Evolutionary conservation across 2,888 invertebrate genomes (phyloP).

Genomic region (Willowsia nigromaculata): DNA sequence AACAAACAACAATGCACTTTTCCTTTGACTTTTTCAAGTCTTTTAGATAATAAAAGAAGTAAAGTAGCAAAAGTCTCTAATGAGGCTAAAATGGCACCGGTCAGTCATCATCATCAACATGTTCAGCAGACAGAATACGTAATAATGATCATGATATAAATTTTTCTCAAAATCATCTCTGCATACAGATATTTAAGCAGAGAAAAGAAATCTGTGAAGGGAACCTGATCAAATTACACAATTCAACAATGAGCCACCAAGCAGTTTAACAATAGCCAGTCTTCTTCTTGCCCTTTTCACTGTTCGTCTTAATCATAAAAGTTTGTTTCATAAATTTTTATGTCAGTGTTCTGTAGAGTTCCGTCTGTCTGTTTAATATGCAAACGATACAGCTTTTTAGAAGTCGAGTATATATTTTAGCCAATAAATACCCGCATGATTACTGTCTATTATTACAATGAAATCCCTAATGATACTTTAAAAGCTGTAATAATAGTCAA

Average conservation of each 20-base stretch:
- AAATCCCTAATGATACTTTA: conserved; percentile 22
- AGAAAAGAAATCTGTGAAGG: conserved; percentile 14
- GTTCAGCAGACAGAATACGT: neutral
- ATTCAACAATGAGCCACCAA: neutral
- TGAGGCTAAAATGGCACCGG: conserved; percentile 61
- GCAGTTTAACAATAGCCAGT: neutral
- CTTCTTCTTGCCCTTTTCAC: no score
- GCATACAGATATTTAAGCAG: no score
- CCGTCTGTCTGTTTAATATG: conserved; percentile 33
- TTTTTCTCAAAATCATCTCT: neutral
- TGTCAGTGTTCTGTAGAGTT: neutral
- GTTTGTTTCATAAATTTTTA: neutral
- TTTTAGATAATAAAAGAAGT: conserved; percentile 20
- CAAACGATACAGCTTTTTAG: neutral
- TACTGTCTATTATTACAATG: neutral
- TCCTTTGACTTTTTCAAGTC: neutral
- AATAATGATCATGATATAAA: neutral
- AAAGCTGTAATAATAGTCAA: neutral
- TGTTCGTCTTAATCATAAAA: neutral
- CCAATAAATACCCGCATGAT: conserved; percentile 15
- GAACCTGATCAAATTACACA: conserved; percentile 54
- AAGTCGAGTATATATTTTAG: neutral
- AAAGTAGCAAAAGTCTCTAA: conserved; percentile 51
- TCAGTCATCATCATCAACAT: conserved; percentile 38
- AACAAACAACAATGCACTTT: neutral